Conservation (phyloP, 2,113 vertebrate genomes). For the Coptodon bakossiorum region DNA sequence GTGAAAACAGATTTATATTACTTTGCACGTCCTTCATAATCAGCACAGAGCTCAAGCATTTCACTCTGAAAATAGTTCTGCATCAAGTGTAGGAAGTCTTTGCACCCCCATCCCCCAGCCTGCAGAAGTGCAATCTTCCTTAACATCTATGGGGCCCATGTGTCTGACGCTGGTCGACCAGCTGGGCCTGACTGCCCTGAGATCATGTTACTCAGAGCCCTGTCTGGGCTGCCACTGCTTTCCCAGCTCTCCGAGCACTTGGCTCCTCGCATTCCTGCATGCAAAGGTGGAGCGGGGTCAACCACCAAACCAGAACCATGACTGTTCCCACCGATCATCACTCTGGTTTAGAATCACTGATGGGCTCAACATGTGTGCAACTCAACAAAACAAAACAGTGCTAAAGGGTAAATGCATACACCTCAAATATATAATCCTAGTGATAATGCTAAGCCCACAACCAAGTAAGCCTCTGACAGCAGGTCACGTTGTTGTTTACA, state of each 20-base stretch:
- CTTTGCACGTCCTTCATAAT: conserved; percentile 38
- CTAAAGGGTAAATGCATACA: neutral
- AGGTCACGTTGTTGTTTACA: neutral
- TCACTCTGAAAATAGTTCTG: conserved; percentile 62
- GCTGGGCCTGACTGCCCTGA: conserved; percentile 26
- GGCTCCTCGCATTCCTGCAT: conserved; percentile 9
- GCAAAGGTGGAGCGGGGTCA: neutral
- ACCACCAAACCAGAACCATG: neutral
- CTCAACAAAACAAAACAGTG: neutral
- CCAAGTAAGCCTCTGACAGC: neutral
- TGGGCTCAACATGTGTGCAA: neutral
- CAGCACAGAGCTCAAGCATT: conserved; percentile 25
- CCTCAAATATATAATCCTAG: neutral
- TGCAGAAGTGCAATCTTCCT: conserved; percentile 9
- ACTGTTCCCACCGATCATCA: neutral
- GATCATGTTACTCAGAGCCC: conserved; percentile 44
- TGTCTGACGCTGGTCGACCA: conserved; percentile 23
- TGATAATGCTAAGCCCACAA: neutral
- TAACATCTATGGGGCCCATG: conserved; percentile 34
- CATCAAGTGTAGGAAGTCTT: conserved; percentile 1
- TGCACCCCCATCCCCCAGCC: neutral
- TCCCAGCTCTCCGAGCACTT: conserved; percentile 22
- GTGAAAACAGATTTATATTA: conserved; percentile 1
- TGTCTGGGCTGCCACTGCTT: conserved; percentile 17
- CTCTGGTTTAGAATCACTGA: neutral